Evolutionary conservation across 2,113 vertebrate species (phyloP), one percentile per base, ranked within the genome.

Genomic region (Cromileptes altivelis): DNA sequence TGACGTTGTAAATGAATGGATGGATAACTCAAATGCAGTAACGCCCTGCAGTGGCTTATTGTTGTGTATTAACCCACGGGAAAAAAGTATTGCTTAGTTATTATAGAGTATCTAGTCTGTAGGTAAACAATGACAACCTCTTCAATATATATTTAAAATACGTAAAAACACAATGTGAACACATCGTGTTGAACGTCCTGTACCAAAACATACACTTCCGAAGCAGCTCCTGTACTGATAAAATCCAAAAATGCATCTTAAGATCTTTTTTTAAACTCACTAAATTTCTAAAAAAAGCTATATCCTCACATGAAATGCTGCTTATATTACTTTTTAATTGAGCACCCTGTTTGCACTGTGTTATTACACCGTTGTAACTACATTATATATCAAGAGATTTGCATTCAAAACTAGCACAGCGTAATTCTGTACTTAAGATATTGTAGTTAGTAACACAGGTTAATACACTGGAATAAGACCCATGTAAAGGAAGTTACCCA

Each of bases 381-480:
- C 75, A 78, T 82, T 72, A 85, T 88, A 78, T 86, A 74, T 75
- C 78, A 69, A 80, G 62, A 85, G 70, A 91, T 73, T 76, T 84
- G 70, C 78, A 85, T 78, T 70, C 71, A 86, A 79, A 65, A 85
- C 73, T 90, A 83, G 81, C 90, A 89, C 87, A 91, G 73, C 57
- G 58, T 82, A 60, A 80, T 75, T 71, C 70, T 83, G 62, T 86
- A 84, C 10, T 70, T 78, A 50, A 58, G 57, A 73, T 70, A 71
- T 45, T 78, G 67, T 89, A 84, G 81, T 79, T 82, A 82, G 70
- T 70, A 50, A 45, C 80, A 84, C 81, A 89, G 90, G 91, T 92
- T 93, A 90, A 93, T 92, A 91, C 91, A 93, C 89, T 85, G 84
- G 88, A 94, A 93, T 91, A 91, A 90, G 92, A 80, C 79, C 74